Percentiles rank a stretch among this genome's conserved stretches.
Conservation (phyloP, 2,797 vertebrate genomes). For the Scolopax rusticola region DNA sequence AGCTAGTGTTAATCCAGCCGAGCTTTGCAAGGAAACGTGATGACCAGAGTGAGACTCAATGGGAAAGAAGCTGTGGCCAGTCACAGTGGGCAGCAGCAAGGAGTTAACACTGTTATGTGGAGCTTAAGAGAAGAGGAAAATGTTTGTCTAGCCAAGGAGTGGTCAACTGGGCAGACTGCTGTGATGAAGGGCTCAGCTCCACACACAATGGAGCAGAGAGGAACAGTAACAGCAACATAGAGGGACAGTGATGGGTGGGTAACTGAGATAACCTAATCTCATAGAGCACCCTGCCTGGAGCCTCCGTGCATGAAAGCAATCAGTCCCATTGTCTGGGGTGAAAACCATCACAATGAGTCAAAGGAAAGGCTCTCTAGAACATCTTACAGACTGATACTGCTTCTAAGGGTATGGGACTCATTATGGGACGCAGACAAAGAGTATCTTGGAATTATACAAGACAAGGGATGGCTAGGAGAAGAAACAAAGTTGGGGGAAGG, state of each 20-base stretch:
- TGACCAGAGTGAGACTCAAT: not conserved
- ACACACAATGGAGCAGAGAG: not conserved
- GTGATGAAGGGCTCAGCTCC: not conserved
- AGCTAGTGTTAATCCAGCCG: not conserved
- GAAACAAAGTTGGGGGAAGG: not conserved
- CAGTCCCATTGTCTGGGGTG: not conserved
- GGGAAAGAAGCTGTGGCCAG: not conserved
- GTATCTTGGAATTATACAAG: not conserved
- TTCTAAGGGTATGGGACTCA: not conserved
- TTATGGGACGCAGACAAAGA: not conserved
- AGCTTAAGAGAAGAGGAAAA: not conserved
- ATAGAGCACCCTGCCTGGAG: not conserved
- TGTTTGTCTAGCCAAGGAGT: not conserved
- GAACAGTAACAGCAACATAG: not conserved
- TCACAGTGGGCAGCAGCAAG: rapidly evolving
- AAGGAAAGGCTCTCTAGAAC: not conserved
- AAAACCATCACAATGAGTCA: not conserved
- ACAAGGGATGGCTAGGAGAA: not conserved
- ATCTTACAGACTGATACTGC: not conserved
- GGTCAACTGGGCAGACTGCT: not conserved
- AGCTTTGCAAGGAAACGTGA: not conserved
- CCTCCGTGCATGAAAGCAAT: not conserved
- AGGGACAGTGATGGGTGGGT: not conserved
- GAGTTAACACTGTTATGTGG: not conserved
- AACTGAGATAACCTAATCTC: not conserved